Percentiles rank a stretch among this genome's conserved stretches.
phyloP scores from a whole-genome alignment of 2,797 vertebrate genomes.

The Phalloptychus januarius region DNA sequence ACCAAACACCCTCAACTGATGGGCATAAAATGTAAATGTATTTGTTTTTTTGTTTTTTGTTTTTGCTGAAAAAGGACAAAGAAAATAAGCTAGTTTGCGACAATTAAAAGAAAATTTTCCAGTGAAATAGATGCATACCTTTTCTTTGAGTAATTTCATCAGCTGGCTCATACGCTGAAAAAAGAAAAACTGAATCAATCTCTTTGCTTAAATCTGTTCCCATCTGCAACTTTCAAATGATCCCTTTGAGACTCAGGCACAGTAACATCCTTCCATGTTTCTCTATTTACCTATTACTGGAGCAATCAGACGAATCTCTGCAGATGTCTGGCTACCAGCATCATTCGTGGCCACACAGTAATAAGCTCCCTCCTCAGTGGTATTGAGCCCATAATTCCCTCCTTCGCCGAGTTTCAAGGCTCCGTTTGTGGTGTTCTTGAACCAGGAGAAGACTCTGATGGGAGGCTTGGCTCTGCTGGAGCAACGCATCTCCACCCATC shows the following conservation, averaged over 20 bases:
- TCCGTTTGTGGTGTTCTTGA: neutral
- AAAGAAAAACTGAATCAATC: too few species aligned
- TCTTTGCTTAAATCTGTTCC: too few species aligned
- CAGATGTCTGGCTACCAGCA: neutral
- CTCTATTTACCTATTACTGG: neutral
- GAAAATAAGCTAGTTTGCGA: too few species aligned
- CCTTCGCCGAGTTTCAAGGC: neutral
- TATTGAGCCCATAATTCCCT: neutral
- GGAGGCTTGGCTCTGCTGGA: neutral
- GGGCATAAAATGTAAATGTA: too few species aligned
- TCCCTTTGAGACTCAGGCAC: neutral
- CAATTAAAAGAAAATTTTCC: too few species aligned
- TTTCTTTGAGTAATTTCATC: too few species aligned
- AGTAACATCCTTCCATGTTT: neutral
- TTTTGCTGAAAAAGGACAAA: too few species aligned
- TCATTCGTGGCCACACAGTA: neutral
- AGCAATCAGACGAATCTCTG: neutral
- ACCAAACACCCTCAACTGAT: too few species aligned
- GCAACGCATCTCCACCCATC: neutral
- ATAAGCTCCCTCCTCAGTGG: neutral
- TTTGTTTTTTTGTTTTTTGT: too few species aligned
- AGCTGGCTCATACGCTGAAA: too few species aligned
- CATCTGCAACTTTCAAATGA: neutral
- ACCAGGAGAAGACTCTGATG: constrained; percentile 1
- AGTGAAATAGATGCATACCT: too few species aligned